Base-by-base conservation (phyloP, 2,113 vertebrate genomes). In the Rhynchomys soricoides region DNA sequence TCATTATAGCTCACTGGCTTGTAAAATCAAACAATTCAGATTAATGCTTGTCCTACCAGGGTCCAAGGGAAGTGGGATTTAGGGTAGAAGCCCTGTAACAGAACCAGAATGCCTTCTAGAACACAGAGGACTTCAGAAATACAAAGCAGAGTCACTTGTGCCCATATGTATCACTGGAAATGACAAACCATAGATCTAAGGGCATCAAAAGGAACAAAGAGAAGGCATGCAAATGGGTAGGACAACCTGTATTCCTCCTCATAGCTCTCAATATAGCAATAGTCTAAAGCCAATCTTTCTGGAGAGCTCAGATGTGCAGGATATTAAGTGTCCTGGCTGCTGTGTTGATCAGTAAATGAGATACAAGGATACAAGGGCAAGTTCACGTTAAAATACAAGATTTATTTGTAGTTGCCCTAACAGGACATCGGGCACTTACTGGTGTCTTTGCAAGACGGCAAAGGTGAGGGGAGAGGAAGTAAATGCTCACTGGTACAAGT, bases 321-420 rank as follows among this genome's bases (percentile, higher is more conserved):
- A 50, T 68, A 34, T 83, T 88, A 90, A 43, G 37, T 81, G 16
- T 70, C 5, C 34, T 88, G 77, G 66, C 55, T 73, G 59, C 0
- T 55, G 16, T 78, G 7, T 68, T 59, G 57, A 52, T 88, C 73
- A 79, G 4, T 55, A 93, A 96, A 9, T 94, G 43, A 40, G 83
- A 43, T 10, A 71, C 57, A 93, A 68, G 10, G 89, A 22, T 64
- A 50, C 59, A 82, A 90, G 13, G 22, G 9, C n/a, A 75, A 29
- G 9, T 85, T 95, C n/a, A 87, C 70, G 52, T 95, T 88, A 96
- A 95, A 87, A 89, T 45, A 74, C 73, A 31, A 93, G 78, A 87
- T 96, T 94, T 85, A 73, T 43, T 26, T 73, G 57, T 55, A 92
- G 22, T 40, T 78, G 7, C 19, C 48, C 15, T 45, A 85, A 31